A percentile compares a stretch with the other conserved stretches of the same genome.
phyloP scores from a whole-genome alignment of 1,140 invertebrate genomes.

The Drosophila elegans region DNA sequence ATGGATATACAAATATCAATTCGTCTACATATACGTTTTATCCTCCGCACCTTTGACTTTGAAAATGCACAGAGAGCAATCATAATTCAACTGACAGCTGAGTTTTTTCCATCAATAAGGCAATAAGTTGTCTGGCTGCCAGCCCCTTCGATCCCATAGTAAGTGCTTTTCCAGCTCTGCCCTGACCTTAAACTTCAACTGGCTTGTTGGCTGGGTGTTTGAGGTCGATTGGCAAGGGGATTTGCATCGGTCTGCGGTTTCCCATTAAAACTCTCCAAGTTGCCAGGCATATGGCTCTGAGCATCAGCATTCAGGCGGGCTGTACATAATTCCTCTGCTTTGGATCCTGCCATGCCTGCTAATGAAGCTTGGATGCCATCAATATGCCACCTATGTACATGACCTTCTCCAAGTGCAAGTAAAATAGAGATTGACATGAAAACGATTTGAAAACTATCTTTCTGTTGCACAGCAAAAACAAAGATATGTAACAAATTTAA shows the following conservation, averaged over 20 bases:
- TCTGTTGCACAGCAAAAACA: not conserved
- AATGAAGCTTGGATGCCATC: conserved; percentile 62
- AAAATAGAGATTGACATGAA: conserved; percentile 28
- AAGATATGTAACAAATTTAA: too few relatives aligned
- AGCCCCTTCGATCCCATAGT: conserved; percentile 22
- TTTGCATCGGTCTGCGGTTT: conserved; percentile 37
- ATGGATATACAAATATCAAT: not conserved
- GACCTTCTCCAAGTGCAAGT: conserved; percentile 51
- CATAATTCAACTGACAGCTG: conserved; percentile 73
- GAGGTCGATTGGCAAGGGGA: conserved; percentile 4
- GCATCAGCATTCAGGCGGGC: conserved; percentile 65
- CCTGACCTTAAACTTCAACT: conserved; percentile 77
- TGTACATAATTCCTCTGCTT: conserved; percentile 36
- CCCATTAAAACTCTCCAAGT: conserved; percentile 57
- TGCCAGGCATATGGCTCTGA: conserved; percentile 51
- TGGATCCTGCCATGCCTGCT: conserved; percentile 38
- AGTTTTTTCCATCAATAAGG: conserved; percentile 71
- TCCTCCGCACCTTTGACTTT: conserved; percentile 35
- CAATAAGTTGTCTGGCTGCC: conserved; percentile 59
- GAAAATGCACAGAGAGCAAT: conserved; percentile 44
- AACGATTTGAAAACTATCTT: conserved; percentile 22
- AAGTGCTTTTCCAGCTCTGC: conserved; percentile 63
- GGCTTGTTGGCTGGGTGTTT: conserved; percentile 14
- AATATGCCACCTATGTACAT: conserved; percentile 53
- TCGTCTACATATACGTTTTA: not conserved